phyloP scores from a whole-genome alignment of 2,113 vertebrate species.

The Anseranas semipalmata region DNA sequence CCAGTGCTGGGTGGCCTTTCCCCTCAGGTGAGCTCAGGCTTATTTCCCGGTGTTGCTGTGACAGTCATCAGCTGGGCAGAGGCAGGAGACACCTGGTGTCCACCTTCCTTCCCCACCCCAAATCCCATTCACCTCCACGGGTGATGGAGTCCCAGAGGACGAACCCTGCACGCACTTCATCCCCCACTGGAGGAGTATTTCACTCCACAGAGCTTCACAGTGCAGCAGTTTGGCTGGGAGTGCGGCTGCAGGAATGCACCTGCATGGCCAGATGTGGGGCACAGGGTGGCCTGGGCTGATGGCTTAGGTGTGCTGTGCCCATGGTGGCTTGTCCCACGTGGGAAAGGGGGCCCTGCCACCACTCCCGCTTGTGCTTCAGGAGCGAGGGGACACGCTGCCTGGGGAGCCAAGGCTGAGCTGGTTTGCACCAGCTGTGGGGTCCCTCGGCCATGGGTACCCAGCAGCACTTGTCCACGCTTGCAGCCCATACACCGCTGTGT shows the following conservation, averaged over 20 bases:
- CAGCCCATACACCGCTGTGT: background rate
- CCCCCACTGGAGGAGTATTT: background rate
- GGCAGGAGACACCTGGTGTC: background rate
- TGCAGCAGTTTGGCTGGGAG: background rate
- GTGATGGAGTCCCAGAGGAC: background rate
- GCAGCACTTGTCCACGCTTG: background rate
- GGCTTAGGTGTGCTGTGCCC: background rate
- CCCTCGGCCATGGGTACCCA: background rate
- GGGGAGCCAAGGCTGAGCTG: background rate
- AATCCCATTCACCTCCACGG: accelerated
- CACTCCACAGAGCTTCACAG: accelerated
- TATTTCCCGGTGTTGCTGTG: background rate
- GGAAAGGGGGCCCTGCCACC: background rate
- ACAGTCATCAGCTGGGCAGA: background rate
- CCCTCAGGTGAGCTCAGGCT: background rate
- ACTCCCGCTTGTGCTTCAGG: background rate
- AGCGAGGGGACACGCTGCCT: background rate
- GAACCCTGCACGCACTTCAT: no score
- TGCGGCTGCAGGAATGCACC: background rate
- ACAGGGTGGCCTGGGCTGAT: background rate
- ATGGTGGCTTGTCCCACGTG: background rate
- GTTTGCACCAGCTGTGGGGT: background rate
- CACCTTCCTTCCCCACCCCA: accelerated
- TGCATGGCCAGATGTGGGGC: background rate
- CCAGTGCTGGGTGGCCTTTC: background rate